Conservation (phyloP, 2,113 vertebrate genomes). For the Lepidiolamprologus cunningtoni region DNA sequence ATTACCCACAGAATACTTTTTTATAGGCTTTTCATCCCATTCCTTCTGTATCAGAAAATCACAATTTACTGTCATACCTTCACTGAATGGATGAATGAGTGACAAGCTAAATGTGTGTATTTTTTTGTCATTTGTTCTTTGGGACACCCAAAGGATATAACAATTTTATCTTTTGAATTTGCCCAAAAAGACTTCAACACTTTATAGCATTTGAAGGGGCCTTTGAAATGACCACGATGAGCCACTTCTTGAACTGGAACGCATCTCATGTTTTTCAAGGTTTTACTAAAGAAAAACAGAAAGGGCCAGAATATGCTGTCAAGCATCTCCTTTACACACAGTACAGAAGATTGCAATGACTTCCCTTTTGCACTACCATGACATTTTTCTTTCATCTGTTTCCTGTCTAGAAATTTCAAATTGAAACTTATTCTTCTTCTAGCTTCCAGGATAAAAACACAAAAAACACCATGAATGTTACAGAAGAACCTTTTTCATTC, state of each 20-base stretch:
- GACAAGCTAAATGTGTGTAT: neutral
- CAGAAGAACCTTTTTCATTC: neutral
- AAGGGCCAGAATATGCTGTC: neutral
- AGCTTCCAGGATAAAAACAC: neutral
- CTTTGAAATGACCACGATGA: neutral
- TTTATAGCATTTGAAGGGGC: neutral
- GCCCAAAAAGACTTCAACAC: neutral
- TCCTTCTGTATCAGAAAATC: neutral
- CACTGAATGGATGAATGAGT: neutral
- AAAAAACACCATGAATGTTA: neutral
- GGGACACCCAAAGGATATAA: neutral
- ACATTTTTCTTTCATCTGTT: neutral
- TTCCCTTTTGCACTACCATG: neutral
- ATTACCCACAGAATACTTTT: neutral
- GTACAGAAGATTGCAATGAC: neutral
- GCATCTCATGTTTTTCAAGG: neutral
- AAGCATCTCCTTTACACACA: neutral
- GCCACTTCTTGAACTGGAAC: neutral
- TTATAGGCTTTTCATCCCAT: neutral
- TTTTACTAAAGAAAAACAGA: neutral
- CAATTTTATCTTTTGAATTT: neutral
- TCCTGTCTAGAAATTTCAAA: neutral
- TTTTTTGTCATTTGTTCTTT: neutral
- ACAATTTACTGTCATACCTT: neutral
- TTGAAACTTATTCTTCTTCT: neutral